phyloP scores from a whole-genome alignment of 2,113 vertebrate species.

The Rhinopomastus cyanomelas region DNA sequence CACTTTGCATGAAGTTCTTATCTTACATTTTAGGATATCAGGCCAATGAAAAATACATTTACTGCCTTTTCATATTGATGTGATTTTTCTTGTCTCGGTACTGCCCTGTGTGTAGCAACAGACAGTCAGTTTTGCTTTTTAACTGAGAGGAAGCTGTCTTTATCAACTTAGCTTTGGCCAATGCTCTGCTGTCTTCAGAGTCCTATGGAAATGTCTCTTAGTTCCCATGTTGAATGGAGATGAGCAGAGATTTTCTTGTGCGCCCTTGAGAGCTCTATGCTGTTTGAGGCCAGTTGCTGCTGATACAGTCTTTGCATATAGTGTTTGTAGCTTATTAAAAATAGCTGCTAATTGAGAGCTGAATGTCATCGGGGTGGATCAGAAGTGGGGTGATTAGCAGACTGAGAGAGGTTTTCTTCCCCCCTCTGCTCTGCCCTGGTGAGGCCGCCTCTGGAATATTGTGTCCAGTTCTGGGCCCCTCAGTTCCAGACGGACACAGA shows the following conservation, averaged over 20 bases:
- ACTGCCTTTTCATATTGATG: neutral
- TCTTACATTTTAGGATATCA: neutral
- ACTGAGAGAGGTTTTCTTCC: too few relatives aligned
- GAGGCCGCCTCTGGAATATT: too few relatives aligned
- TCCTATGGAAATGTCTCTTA: neutral
- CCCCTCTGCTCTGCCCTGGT: too few relatives aligned
- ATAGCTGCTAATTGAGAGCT: neutral
- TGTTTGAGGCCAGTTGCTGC: slow-evolving; percentile 16
- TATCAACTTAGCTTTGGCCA: neutral
- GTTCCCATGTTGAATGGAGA: neutral
- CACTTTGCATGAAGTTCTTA: neutral
- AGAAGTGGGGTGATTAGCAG: too few relatives aligned
- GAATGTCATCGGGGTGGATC: too few relatives aligned
- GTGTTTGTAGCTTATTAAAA: slow-evolving; percentile 35
- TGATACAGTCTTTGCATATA: neutral
- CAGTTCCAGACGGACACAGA: too few relatives aligned
- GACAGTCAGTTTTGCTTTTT: neutral
- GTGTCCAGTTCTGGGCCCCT: too few relatives aligned
- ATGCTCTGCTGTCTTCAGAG: neutral
- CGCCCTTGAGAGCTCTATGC: neutral
- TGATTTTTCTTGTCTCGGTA: neutral
- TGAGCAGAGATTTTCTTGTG: slow-evolving; percentile 29
- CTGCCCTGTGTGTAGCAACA: neutral
- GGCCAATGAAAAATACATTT: neutral
- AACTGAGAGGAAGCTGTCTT: neutral